Evolutionary conservation across 2,888 invertebrate species (phyloP).

Genomic region (Mimachlamys varia): DNA sequence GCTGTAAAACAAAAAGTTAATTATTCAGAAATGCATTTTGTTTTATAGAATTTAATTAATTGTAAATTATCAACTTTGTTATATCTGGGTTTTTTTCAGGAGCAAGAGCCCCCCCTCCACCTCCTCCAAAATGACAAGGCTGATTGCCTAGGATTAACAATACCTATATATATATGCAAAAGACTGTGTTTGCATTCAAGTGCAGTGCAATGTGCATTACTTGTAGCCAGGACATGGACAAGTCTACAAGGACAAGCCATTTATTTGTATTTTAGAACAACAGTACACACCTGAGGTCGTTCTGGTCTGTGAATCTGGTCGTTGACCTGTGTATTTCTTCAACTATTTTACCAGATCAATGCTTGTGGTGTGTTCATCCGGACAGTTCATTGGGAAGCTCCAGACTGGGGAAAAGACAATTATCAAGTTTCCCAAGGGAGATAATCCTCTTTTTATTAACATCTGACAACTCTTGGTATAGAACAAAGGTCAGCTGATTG

Average conservation of each 20-base stretch:
- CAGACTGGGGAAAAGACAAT: background rate
- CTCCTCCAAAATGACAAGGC: constrained; percentile 55
- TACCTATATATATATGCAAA: background rate
- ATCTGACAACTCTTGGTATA: constrained; percentile 1
- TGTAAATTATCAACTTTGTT: too few relatives aligned
- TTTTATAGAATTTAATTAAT: too few relatives aligned
- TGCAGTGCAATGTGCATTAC: constrained; percentile 24
- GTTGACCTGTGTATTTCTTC: background rate
- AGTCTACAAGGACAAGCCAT: constrained; percentile 1
- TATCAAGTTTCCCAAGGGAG: background rate
- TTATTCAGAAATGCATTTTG: too few relatives aligned
- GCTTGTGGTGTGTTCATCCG: background rate
- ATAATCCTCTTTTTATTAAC: background rate
- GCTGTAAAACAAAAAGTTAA: too few relatives aligned
- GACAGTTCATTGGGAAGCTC: background rate
- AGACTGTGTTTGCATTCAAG: constrained; percentile 19
- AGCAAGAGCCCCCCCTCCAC: constrained; percentile 67
- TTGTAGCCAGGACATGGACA: background rate
- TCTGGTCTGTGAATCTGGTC: background rate
- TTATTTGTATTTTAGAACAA: background rate
- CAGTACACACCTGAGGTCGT: background rate
- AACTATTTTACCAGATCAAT: background rate
- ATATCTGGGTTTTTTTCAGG: constrained; percentile 58
- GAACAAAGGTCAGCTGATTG: background rate
- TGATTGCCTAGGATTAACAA: constrained; percentile 3